Conservation (phyloP, 2,888 invertebrate species). For the Sarcophaga carnaria region DNA sequence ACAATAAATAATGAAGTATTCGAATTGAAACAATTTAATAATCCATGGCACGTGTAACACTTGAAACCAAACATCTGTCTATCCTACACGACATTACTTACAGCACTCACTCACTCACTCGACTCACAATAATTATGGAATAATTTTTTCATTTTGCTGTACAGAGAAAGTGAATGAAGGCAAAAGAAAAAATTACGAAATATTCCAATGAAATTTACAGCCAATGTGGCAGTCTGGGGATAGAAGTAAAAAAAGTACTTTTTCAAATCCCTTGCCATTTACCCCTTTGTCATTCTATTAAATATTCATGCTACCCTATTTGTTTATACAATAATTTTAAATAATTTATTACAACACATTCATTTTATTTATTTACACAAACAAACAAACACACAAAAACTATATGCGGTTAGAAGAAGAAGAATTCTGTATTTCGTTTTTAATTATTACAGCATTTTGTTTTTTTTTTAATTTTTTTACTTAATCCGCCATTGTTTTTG, state of each 20-base stretch:
- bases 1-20: no score
- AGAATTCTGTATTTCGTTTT: slow-evolving; percentile 2
- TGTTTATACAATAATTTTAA: no score
- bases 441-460: slow-evolving; percentile 32
- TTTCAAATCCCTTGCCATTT: no score
- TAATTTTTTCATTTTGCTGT: not conserved
- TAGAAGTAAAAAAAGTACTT: not conserved
- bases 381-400: no score
- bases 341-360: no score
- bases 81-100: not conserved
- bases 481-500: slow-evolving; percentile 5
- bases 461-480: not conserved
- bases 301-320: no score
- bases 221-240: not conserved
- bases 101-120: no score
- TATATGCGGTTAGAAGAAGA: no score
- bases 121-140: not conserved
- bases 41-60: not conserved
- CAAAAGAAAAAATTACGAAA: not conserved
- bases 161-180: not conserved
- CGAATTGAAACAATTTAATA: not conserved
- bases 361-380: no score
- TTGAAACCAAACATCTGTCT: not conserved
- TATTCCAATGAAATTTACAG: not conserved
- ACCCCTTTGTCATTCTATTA: no score